Base-by-base conservation (phyloP, 2,797 vertebrate genomes). In the Tokudaia tokunoshimensis region DNA sequence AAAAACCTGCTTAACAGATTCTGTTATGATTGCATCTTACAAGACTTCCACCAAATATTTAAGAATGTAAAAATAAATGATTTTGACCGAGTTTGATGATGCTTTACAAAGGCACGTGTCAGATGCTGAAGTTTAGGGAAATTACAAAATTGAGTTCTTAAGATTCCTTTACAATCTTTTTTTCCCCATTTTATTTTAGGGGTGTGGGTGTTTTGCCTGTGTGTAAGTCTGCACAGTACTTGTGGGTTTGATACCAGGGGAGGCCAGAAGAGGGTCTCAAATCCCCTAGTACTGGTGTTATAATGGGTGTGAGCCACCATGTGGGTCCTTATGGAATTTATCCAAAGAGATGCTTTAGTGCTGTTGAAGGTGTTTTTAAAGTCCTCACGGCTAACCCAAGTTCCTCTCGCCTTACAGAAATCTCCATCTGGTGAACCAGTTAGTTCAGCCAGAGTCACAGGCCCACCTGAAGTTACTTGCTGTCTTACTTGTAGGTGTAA, bases 61-160 rank as follows among this genome's bases (percentile, higher is more conserved):
- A 93, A 93, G 76, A 76, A 74, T 47, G 93, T 95, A 70, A 95
- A 96, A 96, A 87, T 86, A 92, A 79, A 31, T 83, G 20, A 26
- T 92, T 91, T 57, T 11, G 19, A 84, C 70, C 72, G 72, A 79
- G 67, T 92, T 92, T 52, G 72, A 92, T 83, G 41, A 78, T 82
- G 14, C 37, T 93, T 94, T 95, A 92, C 86, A 63, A 95, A 72
- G 57, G 75, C 91, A 92, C 94, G 79, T 97, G 91, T 93, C 91
- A 95, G 79, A 94, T 70, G 78, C 79, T 96, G 76, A 97, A 94
- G 94, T 96, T 95, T 94, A 88, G 86, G 83, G 83, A 91, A 97
- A 96, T 94, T 95, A 87, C 34, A 78, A 93, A 86, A 67, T 95
- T 96, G 95, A 96, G 14, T 92, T 94, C 55, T 94, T 91, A 61